Evolutionary conservation across 2,888 invertebrate genomes (phyloP).

Genomic region (Antheraea yamamai): DNA sequence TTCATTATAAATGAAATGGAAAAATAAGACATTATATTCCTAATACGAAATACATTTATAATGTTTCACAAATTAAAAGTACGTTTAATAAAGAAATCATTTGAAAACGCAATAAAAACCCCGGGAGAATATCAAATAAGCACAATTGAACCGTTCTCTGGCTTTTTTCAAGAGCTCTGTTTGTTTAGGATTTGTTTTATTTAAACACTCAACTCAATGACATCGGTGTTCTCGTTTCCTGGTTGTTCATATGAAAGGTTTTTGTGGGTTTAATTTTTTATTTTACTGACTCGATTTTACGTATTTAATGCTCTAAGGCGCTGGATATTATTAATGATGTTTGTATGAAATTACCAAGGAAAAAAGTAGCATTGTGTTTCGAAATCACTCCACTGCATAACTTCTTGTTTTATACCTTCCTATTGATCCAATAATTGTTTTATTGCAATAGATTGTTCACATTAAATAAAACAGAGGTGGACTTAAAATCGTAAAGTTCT

Average conservation of each 20-base stretch:
- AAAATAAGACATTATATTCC: too few species aligned
- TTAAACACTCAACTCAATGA: conserved; percentile 4
- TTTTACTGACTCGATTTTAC: neutral
- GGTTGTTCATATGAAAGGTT: conserved; percentile 6
- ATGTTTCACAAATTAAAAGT: neutral
- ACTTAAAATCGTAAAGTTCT: too few species aligned
- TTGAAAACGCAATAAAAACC: conserved; percentile 6
- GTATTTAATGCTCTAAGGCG: neutral
- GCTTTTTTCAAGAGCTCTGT: conserved; percentile 7
- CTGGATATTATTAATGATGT: neutral
- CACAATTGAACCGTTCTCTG: conserved; percentile 5
- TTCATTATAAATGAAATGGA: too few species aligned
- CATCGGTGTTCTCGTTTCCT: neutral
- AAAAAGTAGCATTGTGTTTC: neutral
- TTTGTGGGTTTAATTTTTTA: neutral
- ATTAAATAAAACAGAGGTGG: too few species aligned
- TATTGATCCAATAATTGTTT: too few species aligned
- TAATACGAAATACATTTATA: too few species aligned
- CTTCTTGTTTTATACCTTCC: too few species aligned
- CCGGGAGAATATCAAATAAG: conserved; percentile 2
- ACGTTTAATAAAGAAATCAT: neutral
- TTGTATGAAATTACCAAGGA: neutral
- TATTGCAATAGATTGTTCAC: too few species aligned
- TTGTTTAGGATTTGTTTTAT: conserved; percentile 15
- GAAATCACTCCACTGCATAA: neutral